These are phyloP conservation scores for Urocolius indicus DNA, from an alignment of 2,113 vertebrate species.

Conservation along the genomic window DNA sequence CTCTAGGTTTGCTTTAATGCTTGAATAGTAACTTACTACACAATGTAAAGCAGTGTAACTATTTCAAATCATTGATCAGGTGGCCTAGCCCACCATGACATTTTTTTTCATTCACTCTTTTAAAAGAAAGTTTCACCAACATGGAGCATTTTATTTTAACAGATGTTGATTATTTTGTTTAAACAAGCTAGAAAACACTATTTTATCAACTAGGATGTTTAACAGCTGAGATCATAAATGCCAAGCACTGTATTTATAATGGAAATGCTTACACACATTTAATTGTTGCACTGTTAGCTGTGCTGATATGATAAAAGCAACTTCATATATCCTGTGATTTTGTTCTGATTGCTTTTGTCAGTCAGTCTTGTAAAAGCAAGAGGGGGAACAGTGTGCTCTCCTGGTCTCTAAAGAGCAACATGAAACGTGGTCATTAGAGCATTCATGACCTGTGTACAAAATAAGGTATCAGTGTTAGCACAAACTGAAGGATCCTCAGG, in stretches of 20 bases:
- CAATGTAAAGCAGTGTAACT: neutral
- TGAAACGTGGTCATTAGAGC: slow-evolving; percentile 24
- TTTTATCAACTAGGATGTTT: neutral
- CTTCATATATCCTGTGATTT: neutral
- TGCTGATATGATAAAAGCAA: neutral
- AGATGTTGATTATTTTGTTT: neutral
- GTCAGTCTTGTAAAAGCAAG: neutral
- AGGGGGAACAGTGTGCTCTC: neutral
- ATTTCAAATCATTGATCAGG: neutral
- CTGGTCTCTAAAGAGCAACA: slow-evolving; percentile 10
- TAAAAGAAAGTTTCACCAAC: neutral
- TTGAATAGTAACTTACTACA: neutral
- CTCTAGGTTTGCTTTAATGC: neutral
- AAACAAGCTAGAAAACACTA: neutral
- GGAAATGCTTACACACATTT: neutral
- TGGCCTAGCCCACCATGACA: too few relatives aligned
- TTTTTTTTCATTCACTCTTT: neutral
- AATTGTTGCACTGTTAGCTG: neutral
- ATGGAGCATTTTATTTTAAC: neutral
- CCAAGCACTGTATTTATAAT: neutral
- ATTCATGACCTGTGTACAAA: slow-evolving; percentile 38
- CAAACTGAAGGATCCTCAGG: neutral
- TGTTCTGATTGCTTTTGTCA: slow-evolving; percentile 1
- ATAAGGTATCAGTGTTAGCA: neutral
- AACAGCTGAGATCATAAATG: neutral